These are phyloP conservation scores for Philopotamus ludificatus DNA, from an alignment of 1,140 invertebrate genomes.

Conservation along the genomic window DNA sequence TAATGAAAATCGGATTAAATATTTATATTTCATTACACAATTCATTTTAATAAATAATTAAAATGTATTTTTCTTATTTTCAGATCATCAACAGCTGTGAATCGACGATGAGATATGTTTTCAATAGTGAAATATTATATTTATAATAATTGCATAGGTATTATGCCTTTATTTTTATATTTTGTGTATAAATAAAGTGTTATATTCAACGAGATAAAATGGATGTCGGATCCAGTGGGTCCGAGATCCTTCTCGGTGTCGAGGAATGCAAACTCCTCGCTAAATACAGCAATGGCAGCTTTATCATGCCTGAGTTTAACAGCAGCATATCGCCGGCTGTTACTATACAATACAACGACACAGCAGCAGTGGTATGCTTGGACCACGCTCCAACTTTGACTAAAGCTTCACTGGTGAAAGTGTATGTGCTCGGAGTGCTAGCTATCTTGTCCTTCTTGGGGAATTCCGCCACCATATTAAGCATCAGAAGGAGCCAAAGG, in stretches of 20 bases:
- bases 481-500: slow-evolving; percentile 60
- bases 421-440: slow-evolving; percentile 65
- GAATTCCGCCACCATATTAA: slow-evolving; percentile 73
- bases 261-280: slow-evolving; percentile 30
- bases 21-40: no score
- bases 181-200: no score
- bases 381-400: slow-evolving; percentile 66
- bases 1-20: no score
- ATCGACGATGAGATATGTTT: no score
- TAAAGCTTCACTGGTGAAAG: slow-evolving; percentile 59
- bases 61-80: no score
- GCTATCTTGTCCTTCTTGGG: slow-evolving; percentile 70
- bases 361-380: slow-evolving; percentile 53
- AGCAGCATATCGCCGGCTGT: not conserved
- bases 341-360: slow-evolving; percentile 37
- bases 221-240: slow-evolving; percentile 34
- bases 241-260: slow-evolving; percentile 19
- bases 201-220: no score
- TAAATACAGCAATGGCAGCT: slow-evolving; percentile 5
- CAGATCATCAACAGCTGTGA: no score
- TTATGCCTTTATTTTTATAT: no score
- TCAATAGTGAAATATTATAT: no score
- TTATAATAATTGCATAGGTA: no score
- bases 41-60: no score
- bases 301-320: not conserved